Evolutionary conservation across 64 coral and sea anemone species (phyloP).

Genomic region (Actinia tenebrosa): DNA sequence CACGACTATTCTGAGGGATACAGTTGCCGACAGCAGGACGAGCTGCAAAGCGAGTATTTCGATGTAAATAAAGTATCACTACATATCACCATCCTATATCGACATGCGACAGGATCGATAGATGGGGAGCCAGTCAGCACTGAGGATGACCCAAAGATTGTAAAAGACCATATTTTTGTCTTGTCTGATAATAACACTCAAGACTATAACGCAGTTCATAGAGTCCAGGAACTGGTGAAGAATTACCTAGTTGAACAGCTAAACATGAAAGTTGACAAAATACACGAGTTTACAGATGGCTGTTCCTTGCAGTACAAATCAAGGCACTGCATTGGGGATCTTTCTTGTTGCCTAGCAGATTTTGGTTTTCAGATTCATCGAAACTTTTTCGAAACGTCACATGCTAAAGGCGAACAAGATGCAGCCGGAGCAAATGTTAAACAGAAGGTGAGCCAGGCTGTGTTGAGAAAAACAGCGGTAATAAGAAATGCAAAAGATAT

Average conservation of each 20-base stretch:
- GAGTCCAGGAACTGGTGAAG: conserved; percentile 6
- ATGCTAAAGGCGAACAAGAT: conserved; percentile 56
- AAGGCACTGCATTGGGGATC: conserved; percentile 49
- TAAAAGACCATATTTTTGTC: conserved; percentile 49
- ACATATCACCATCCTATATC: conserved; percentile 34
- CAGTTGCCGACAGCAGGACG: conserved; percentile 43
- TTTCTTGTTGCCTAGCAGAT: conserved; percentile 50
- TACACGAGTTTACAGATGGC: conserved; percentile 60
- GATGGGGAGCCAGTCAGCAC: conserved; percentile 44
- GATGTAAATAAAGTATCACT: conserved; percentile 43
- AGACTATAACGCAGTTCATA: conserved; percentile 24
- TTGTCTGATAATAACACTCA: conserved; percentile 28
- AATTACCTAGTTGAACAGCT: conserved; percentile 19
- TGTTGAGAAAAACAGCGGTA: conserved; percentile 14
- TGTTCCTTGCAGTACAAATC: conserved; percentile 69
- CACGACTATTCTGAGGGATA: conserved; percentile 60
- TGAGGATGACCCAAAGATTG: conserved; percentile 23
- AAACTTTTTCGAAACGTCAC: conserved; percentile 49
- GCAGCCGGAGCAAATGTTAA: conserved; percentile 33
- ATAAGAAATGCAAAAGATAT: conserved; percentile 44
- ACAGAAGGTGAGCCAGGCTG: conserved; percentile 39
- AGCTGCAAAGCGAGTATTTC: conserved; percentile 45
- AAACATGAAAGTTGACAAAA: background rate
- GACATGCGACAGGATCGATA: conserved; percentile 26
- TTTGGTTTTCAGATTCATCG: conserved; percentile 39